phyloP scores from a whole-genome alignment of 2,797 vertebrate genomes.

The Leptatherina wallacei region DNA sequence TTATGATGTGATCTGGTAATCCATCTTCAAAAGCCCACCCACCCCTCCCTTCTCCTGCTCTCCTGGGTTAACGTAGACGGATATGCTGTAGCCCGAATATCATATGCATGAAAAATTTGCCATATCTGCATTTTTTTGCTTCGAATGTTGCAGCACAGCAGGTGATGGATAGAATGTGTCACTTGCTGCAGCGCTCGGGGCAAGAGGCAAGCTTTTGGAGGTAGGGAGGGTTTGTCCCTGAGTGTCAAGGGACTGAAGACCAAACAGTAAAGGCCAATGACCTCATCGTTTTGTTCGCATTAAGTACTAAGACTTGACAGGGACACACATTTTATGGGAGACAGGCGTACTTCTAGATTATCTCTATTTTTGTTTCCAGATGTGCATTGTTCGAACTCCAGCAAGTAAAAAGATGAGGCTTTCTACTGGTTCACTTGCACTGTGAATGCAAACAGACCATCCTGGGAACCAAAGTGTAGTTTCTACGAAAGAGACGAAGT shows the following conservation, averaged over 20 bases:
- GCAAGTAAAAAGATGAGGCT: too few species aligned
- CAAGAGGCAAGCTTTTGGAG: conserved; percentile 51
- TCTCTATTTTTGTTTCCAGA: conserved; percentile 13
- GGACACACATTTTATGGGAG: conserved; percentile 26
- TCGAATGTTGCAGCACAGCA: conserved; percentile 46
- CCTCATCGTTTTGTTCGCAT: conserved; percentile 48
- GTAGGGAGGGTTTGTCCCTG: conserved; percentile 46
- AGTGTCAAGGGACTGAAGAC: conserved; percentile 47
- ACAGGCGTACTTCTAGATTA: conserved; percentile 21
- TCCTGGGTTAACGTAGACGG: conserved; percentile 62
- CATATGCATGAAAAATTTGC: conserved; percentile 73
- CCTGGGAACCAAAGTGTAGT: too few species aligned
- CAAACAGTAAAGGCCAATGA: conserved; percentile 61
- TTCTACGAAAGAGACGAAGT: too few species aligned
- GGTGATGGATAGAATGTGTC: conserved; percentile 75
- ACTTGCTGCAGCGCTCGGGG: conserved; percentile 61
- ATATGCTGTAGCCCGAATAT: conserved; percentile 60
- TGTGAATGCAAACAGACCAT: too few species aligned
- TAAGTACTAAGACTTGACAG: conserved; percentile 65
- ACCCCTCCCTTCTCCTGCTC: conserved; percentile 7
- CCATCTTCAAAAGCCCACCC: conserved; percentile 69
- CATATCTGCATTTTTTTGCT: conserved; percentile 64
- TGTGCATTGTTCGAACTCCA: conserved; percentile 46
- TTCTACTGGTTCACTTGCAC: too few species aligned
- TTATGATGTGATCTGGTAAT: conserved; percentile 71